Evolutionary conservation across 2,113 vertebrate species (phyloP).

Genomic region (Riparia riparia): DNA sequence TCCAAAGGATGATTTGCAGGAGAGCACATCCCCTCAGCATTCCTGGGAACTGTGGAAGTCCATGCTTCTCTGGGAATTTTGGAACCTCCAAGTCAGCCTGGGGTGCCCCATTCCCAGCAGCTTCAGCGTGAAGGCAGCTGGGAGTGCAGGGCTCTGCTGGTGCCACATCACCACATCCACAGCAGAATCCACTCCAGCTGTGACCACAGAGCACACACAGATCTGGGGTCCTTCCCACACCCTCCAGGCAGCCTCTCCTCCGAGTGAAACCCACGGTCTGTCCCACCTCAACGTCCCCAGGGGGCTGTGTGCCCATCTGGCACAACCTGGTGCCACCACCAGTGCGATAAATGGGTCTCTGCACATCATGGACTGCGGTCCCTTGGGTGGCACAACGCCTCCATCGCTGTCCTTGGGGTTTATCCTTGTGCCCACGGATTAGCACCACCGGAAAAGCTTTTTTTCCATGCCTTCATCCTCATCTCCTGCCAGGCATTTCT

Average conservation of each 20-base stretch:
- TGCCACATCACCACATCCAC: fast-evolving
- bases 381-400: neutral
- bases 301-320: neutral
- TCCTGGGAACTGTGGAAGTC: neutral
- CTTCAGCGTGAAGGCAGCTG: neutral
- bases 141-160: neutral
- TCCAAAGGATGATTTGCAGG: too few relatives aligned
- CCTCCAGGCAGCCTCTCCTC: neutral
- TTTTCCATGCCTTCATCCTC: neutral
- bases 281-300: neutral
- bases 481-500: constrained; percentile 3
- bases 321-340: neutral
- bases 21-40: neutral
- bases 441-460: neutral
- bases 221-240: neutral
- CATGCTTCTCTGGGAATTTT: fast-evolving
- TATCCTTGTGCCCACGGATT: neutral
- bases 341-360: fast-evolving
- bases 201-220: fast-evolving
- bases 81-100: neutral
- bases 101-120: neutral
- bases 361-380: fast-evolving
- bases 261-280: fast-evolving
- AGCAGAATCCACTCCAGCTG: neutral
- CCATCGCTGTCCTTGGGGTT: neutral